These are phyloP conservation scores for Selene dorsalis DNA, from an alignment of 2,797 vertebrate genomes.

Conservation along the genomic window DNA sequence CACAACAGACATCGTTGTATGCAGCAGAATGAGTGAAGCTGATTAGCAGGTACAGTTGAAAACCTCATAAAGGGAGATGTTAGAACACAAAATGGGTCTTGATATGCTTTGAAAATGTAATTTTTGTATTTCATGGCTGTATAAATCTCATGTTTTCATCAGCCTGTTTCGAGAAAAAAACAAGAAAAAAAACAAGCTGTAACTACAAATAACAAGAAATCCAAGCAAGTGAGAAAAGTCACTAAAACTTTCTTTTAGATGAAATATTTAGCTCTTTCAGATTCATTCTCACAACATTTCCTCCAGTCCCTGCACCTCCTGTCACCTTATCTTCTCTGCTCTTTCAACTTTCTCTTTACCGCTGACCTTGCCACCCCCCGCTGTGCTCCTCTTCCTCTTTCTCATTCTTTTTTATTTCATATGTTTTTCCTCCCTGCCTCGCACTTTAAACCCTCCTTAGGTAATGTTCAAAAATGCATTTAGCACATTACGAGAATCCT, in stretches of 20 bases:
- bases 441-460: slow-evolving; percentile 6
- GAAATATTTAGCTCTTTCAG: slow-evolving; percentile 15
- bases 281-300: slow-evolving; percentile 4
- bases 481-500: slow-evolving; percentile 1
- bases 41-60: background rate
- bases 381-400: slow-evolving; percentile 13
- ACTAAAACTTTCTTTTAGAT: slow-evolving; percentile 7
- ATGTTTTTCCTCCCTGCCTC: background rate
- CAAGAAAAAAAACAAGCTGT: too few species aligned
- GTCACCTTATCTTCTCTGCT: slow-evolving; percentile 27
- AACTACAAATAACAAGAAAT: background rate
- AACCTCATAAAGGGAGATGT: background rate
- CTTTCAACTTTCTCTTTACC: slow-evolving; percentile 18
- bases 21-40: slow-evolving; percentile 1
- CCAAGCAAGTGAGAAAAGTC: background rate
- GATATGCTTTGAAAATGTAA: background rate
- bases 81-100: background rate
- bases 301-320: slow-evolving; percentile 12
- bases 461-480: slow-evolving; percentile 33
- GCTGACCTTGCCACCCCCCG: slow-evolving; percentile 33
- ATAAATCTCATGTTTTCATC: background rate
- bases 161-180: too few species aligned
- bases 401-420: slow-evolving; percentile 25
- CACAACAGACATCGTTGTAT: background rate
- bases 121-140: background rate